A percentile compares a stretch with the other conserved stretches of the same genome.
These are phyloP conservation scores for Heteropelma amictum DNA, from an alignment of 2,888 invertebrate genomes.

Conservation along the genomic window DNA sequence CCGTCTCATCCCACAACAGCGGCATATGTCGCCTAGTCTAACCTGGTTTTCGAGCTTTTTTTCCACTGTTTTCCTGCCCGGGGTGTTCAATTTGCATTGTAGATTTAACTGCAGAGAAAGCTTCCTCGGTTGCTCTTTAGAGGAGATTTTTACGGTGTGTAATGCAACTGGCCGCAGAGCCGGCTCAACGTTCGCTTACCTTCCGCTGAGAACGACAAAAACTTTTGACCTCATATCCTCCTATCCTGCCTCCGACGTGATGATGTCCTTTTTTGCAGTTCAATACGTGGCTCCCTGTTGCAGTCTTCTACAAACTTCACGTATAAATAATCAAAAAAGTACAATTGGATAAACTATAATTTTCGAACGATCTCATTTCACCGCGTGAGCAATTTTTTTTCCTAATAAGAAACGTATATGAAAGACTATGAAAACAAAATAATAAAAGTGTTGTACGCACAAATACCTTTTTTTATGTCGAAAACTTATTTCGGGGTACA, in stretches of 20 bases:
- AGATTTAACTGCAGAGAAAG: constrained; percentile 68
- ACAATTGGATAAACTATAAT: not conserved
- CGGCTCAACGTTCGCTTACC: constrained; percentile 43
- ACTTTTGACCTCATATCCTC: constrained; percentile 10
- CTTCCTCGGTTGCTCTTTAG: constrained; percentile 63
- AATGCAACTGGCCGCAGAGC: constrained; percentile 53
- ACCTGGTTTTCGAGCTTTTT: constrained; percentile 62
- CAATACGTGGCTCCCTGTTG: constrained; percentile 5
- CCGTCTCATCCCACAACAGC: constrained; percentile 24
- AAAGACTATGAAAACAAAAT: no score
- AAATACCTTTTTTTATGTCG: no score
- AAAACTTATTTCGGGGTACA: no score
- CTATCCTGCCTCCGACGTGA: not conserved
- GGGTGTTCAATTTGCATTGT: constrained; percentile 69
- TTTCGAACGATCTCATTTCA: no score
- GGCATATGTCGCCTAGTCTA: constrained; percentile 67
- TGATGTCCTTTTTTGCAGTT: constrained; percentile 16
- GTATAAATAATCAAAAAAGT: not conserved
- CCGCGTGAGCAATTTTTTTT: no score
- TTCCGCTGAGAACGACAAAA: constrained; percentile 28
- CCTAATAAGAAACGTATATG: no score
- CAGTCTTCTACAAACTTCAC: no score
- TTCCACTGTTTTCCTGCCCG: constrained; percentile 58
- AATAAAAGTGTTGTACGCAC: no score
- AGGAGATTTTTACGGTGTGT: constrained; percentile 62